Conservation (phyloP, 2,888 invertebrate species). For the Thumatha senex region DNA sequence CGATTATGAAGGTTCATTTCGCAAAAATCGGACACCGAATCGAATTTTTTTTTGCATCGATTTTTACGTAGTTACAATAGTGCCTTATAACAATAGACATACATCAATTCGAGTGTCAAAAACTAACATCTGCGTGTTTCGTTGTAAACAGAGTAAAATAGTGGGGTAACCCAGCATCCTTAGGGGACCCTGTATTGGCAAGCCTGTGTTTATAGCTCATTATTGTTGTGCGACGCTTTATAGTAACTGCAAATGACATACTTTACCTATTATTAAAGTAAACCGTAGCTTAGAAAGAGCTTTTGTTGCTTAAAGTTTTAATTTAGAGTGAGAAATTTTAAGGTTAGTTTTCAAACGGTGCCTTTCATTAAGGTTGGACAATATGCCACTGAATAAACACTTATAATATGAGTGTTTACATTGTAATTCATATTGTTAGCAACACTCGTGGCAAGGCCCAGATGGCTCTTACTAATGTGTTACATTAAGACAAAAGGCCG, state of each 20-base stretch:
- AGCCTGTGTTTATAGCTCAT: conserved; percentile 80
- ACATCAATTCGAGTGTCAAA: conserved; percentile 83
- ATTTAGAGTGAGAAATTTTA: conserved; percentile 64
- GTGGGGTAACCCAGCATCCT: conserved; percentile 67
- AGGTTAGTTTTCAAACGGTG: conserved; percentile 46
- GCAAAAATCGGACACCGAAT: conserved; percentile 64
- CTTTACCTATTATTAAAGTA: conserved; percentile 78
- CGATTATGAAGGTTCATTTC: conserved; percentile 63
- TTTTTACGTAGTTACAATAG: conserved; percentile 72
- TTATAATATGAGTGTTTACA: conserved; percentile 54
- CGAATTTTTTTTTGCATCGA: conserved; percentile 64
- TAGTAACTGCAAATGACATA: conserved; percentile 79
- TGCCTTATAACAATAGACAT: conserved; percentile 69
- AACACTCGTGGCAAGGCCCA: conserved; percentile 24
- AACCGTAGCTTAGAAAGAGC: conserved; percentile 62
- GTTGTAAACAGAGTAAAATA: conserved; percentile 75
- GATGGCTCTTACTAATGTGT: conserved; percentile 29
- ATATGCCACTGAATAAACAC: conserved; percentile 52
- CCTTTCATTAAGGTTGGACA: conserved; percentile 51
- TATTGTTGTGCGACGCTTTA: conserved; percentile 77
- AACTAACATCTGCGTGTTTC: conserved; percentile 82
- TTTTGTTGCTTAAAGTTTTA: conserved; percentile 67
- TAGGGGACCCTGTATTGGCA: conserved; percentile 64
- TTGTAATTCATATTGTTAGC: conserved; percentile 51
- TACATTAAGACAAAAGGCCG: conserved; percentile 14